Base-by-base conservation (phyloP, 2,888 invertebrate genomes). In the Pandemis heparana region DNA sequence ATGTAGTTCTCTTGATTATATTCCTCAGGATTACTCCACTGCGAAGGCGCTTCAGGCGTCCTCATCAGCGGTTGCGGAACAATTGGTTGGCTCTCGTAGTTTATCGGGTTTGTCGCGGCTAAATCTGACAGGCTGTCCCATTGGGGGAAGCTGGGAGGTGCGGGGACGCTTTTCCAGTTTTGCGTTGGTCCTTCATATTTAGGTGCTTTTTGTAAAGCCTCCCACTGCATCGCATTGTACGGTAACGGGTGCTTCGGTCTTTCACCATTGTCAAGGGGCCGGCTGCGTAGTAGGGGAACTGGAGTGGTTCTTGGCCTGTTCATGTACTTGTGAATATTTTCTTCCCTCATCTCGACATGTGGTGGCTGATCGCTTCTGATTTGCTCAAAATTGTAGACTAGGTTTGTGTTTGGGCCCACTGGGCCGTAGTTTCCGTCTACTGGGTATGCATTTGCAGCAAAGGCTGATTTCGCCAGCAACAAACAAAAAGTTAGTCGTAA, bases 341-440 rank as follows among this genome's bases (percentile, higher is more conserved):
- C 88, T 59, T 86, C 83, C 77, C 85, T 83, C 68, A 80, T 77
- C 75, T 88, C 86, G 6, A 87, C 74, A 69, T 85, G 85, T 1
- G 85, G 78, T 5, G 83, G 83, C 72, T 87, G 84, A 60, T 85
- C 82, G 10, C 73, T 79, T 72, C 83, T 81, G 38, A 77, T 76
- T 72, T 88, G 87, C 72, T 87, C 80, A 61, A 84, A 88, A 72
- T 83, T 85, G 76, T 77, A 88, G 46, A 82, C 73, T 6, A 88
- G 77, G 70, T 81, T 85, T 6, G 82, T 75, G 48, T 83, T 78
- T 4, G 82, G 83, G 18, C 80, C 79, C 12, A 77, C 75, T 39
- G 75, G 74, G 6, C 48, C 48, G 51, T 68, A 67, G 16, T 68
- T 62, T 16, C 18, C 75, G 3, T 78, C 77, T 46, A 48, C 39